Base-by-base conservation (phyloP, 2,113 vertebrate genomes). In the Pao palembangensis region DNA sequence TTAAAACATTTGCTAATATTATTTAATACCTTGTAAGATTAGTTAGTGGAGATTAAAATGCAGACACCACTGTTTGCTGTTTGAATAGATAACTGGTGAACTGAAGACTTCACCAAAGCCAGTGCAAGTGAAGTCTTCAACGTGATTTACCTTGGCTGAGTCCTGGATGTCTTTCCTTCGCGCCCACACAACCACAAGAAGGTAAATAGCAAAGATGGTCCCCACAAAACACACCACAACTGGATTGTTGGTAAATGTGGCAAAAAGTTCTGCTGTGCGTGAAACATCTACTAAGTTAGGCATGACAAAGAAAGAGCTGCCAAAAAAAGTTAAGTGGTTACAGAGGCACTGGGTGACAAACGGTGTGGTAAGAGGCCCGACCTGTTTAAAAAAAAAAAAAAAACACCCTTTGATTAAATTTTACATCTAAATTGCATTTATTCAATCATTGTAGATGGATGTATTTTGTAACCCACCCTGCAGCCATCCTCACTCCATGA, bases 291-390 rank as follows among this genome's bases (percentile, higher is more conserved):
- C 80, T 21, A 85, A 64, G 43, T 97, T 98, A 21, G 96, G 95
- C 88, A 94, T 89, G 72, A 99, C 84, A 17, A 97, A 92, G 83
- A 98, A 94, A 0, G 93, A 93, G 84, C 94, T 98, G 61, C 94
- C 95, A 14, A 97, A 99, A 82, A 96, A 93, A 8, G 96, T 98
- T 67, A 98, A 84, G 70, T 98, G 95, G 78, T 92, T 93, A 80
- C 95, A 99, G 52, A 97, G 90, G 81, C 96, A 96, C 79, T 98
- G 96, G 0, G 90, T 94, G 49, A 87, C 88, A 58, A 71, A 76
- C 58, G 69, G 74, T 1, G 82, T 93, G 56, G 94, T 95, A 77
- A 82, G 84, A 0, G 93, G 93, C 21, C 96, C 95, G 10, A 98
- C 95, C 96, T 98, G 78, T 4, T 64, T 76, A 77, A 42, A 49